Conservation (phyloP, 2,888 invertebrate species). For the Cinara cedri region DNA sequence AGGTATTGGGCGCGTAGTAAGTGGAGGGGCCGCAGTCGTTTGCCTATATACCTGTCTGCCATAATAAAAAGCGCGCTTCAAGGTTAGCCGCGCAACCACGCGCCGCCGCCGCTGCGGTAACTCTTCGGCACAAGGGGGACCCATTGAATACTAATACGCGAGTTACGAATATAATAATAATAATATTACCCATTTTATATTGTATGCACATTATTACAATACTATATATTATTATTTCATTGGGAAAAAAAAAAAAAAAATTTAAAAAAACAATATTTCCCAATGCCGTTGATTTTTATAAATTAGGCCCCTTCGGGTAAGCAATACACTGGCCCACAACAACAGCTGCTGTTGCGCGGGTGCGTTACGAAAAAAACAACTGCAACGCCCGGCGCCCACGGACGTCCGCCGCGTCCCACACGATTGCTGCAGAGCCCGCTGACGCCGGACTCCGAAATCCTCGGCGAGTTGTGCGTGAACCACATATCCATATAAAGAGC, state of each 20-base stretch:
- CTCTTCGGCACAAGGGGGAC: not conserved
- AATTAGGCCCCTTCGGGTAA: not conserved
- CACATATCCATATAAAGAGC: slow-evolving; percentile 55
- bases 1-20: not conserved
- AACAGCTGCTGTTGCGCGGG: not conserved
- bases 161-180: too few species aligned
- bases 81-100: slow-evolving; percentile 36
- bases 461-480: slow-evolving; percentile 47
- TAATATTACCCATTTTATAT: too few species aligned
- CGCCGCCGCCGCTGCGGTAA: not conserved
- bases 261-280: not conserved
- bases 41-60: slow-evolving; percentile 23
- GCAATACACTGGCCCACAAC: not conserved
- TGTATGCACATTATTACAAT: too few species aligned
- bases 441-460: slow-evolving; percentile 45
- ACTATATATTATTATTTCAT: slow-evolving; percentile 22
- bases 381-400: slow-evolving; percentile 43
- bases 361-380: slow-evolving; percentile 19
- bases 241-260: slow-evolving; percentile 12
- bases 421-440: not conserved
- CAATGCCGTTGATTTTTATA: not conserved
- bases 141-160: slow-evolving; percentile 40
- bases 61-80: slow-evolving; percentile 39
- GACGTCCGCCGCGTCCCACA: too few species aligned
- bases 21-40: not conserved